A percentile compares a stretch with the other conserved stretches of the same genome.
Conservation (phyloP, 2,888 invertebrate species). For the Kryphioiulus occultus region DNA sequence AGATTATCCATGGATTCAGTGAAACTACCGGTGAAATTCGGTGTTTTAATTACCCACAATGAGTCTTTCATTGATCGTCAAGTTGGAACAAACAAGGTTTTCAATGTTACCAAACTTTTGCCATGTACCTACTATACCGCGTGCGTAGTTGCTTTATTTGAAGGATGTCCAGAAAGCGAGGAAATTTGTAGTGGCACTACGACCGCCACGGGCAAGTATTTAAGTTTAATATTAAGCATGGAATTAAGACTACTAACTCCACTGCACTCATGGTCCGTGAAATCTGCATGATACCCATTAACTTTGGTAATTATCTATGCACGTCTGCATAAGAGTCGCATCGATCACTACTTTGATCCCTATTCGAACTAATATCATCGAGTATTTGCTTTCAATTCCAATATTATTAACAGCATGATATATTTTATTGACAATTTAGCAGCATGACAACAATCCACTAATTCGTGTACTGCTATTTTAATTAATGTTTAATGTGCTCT, state of each 20-base stretch:
- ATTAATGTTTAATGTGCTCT: not conserved
- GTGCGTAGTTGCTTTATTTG: not conserved
- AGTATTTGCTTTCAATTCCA: not conserved
- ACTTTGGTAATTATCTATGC: not conserved
- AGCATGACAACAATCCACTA: not conserved
- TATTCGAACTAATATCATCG: not conserved
- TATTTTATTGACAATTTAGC: not conserved
- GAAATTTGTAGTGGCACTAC: not conserved
- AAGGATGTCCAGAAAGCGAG: not conserved
- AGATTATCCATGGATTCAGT: not conserved
- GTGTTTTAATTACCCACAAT: not conserved
- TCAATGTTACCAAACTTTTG: not conserved
- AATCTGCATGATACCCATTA: not conserved
- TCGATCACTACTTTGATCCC: not conserved
- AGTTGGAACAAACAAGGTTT: not conserved
- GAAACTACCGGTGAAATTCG: not conserved
- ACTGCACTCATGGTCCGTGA: not conserved
- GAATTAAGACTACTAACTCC: not conserved
- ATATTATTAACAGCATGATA: not conserved
- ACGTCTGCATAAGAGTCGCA: not conserved
- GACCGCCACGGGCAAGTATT: not conserved
- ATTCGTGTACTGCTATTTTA: not conserved
- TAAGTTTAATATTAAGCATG: not conserved
- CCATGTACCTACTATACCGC: not conserved
- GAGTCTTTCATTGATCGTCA: not conserved